Evolutionary conservation across 1,140 invertebrate species (phyloP).

Genomic region (Lordiphosa stackelbergi): DNA sequence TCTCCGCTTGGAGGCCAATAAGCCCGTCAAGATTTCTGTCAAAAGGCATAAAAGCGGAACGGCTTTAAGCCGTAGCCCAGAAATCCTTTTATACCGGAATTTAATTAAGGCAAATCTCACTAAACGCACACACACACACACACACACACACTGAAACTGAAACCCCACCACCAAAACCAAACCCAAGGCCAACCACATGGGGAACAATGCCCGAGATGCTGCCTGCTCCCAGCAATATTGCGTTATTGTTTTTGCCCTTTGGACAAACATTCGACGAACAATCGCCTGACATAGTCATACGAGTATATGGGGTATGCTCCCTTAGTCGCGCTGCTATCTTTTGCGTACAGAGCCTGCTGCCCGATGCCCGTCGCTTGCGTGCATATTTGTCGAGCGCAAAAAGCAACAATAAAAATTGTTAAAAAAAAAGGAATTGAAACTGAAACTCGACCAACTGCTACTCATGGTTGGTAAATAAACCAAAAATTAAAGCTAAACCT

Average conservation of each 20-base stretch:
- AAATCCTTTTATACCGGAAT: conserved; percentile 70
- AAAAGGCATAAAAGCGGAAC: conserved; percentile 58
- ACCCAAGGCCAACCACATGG: conserved; percentile 9
- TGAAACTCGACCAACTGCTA: too few relatives aligned
- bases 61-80: conserved; percentile 39
- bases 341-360: conserved; percentile 33
- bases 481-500: too few relatives aligned
- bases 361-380: not conserved
- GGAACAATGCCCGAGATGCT: not conserved
- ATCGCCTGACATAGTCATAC: too few relatives aligned
- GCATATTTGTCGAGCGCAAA: conserved; percentile 40
- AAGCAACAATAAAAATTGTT: too few relatives aligned
- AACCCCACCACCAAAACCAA: conserved; percentile 7
- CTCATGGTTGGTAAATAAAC: too few relatives aligned
- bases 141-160: not conserved
- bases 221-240: conserved; percentile 31
- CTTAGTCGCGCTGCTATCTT: conserved; percentile 35
- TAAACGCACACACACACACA: conserved; percentile 46
- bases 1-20: conserved; percentile 40
- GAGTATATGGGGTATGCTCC: too few relatives aligned
- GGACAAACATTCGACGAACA: conserved; percentile 10
- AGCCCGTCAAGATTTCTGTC: conserved; percentile 67
- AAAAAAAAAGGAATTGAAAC: too few relatives aligned
- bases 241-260: conserved; percentile 39
- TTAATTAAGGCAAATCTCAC: conserved; percentile 69